Conservation (phyloP, 2,888 invertebrate species). For the Drosophila mayaguana region DNA sequence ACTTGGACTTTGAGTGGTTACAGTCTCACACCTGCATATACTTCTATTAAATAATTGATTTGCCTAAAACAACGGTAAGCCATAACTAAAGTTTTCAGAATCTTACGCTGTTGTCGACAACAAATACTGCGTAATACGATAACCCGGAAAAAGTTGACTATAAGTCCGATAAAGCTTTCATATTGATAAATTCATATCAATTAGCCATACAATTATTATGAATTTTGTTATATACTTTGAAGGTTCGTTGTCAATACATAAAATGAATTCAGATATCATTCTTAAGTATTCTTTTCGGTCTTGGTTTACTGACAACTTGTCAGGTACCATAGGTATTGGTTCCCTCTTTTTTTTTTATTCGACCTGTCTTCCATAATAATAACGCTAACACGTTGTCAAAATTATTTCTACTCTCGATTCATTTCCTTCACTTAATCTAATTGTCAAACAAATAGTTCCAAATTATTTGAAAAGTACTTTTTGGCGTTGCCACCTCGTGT, state of each 20-base stretch:
- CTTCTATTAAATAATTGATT: not conserved
- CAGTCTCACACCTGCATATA: not conserved
- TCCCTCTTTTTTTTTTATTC: not conserved
- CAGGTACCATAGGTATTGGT: not conserved
- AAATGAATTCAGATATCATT: no score
- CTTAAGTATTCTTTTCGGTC: not conserved
- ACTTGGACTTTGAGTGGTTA: not conserved
- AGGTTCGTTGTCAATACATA: no score
- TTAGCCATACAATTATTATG: not conserved
- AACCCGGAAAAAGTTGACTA: not conserved
- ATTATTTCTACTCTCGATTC: not conserved
- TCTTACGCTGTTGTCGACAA: not conserved
- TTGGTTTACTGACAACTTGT: conserved; percentile 12
- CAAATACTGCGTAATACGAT: no score
- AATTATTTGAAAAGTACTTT: not conserved
- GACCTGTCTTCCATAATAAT: not conserved
- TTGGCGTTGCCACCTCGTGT: not conserved
- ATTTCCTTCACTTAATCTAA: not conserved
- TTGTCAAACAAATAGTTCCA: not conserved
- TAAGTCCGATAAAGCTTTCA: not conserved
- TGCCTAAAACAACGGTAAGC: not conserved
- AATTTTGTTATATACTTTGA: not conserved
- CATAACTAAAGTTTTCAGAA: not conserved
- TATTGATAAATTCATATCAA: conserved; percentile 5
- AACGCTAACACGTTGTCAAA: conserved; percentile 1